These are phyloP conservation scores for Omphaloscelis lunosa DNA, from an alignment of 2,888 invertebrate species.

Conservation along the genomic window DNA sequence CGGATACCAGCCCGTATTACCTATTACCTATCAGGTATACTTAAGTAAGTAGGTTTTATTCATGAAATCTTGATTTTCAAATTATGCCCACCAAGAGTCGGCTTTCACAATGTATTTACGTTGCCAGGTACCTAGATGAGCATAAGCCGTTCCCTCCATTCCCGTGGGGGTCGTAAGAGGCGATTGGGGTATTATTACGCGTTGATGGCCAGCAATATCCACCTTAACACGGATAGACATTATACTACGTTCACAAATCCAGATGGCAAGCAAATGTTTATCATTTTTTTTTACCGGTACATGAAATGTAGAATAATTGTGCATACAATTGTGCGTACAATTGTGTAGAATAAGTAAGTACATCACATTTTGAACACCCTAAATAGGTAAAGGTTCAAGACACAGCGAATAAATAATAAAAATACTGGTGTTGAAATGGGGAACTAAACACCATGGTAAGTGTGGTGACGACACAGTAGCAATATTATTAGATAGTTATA, in stretches of 20 bases:
- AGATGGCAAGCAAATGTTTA: conserved; percentile 35
- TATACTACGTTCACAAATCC: conserved; percentile 34
- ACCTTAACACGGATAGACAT: conserved; percentile 42
- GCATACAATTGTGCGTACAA: too few species aligned
- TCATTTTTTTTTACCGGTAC: conserved; percentile 1
- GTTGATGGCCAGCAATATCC: conserved; percentile 54
- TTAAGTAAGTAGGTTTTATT: background rate
- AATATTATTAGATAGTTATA: conserved; percentile 7
- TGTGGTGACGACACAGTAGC: background rate
- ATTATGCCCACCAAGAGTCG: conserved; percentile 16
- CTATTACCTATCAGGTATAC: background rate
- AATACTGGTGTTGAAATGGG: background rate
- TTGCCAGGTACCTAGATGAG: conserved; percentile 32
- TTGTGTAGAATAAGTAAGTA: background rate
- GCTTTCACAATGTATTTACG: conserved; percentile 20
- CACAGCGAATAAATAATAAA: conserved; percentile 12
- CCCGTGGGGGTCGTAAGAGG: conserved; percentile 42
- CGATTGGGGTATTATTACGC: conserved; percentile 49
- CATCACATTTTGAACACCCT: background rate
- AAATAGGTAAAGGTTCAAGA: background rate
- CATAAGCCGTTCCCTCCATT: conserved; percentile 36
- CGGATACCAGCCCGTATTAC: too few species aligned
- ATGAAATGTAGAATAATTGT: background rate
- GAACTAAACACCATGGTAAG: background rate
- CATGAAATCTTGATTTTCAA: conserved; percentile 10